Percentiles rank a stretch among this genome's conserved stretches.
These are phyloP conservation scores for Morelia viridis DNA, from an alignment of 2,797 vertebrate species.

Conservation along the genomic window DNA sequence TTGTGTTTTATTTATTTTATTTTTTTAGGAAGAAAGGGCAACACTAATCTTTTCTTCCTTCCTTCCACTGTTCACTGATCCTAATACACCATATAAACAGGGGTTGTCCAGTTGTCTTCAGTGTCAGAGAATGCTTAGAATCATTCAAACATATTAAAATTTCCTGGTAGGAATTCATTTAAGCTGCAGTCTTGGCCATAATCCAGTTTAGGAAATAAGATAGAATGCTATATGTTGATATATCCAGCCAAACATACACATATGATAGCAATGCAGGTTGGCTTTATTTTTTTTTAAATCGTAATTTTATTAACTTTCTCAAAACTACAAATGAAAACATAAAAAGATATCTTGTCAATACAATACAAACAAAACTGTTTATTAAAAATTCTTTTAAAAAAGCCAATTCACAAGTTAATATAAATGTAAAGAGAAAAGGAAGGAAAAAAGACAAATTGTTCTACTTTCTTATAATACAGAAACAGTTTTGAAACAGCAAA, in stretches of 20 bases:
- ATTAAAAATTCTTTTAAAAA: not conserved
- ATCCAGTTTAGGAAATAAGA: not conserved
- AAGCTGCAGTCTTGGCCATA: not conserved
- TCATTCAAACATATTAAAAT: not conserved
- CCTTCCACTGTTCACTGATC: not conserved
- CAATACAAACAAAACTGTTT: not conserved
- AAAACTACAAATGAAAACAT: not conserved
- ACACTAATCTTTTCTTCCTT: not conserved
- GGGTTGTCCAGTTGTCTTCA: not conserved
- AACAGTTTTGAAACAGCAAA: not conserved
- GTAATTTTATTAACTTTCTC: not conserved
- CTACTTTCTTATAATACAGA: not conserved
- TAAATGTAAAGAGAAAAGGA: not conserved
- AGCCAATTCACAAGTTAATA: not conserved
- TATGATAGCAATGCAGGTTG: not conserved
- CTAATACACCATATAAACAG: not conserved
- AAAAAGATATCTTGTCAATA: not conserved
- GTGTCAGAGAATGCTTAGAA: not conserved
- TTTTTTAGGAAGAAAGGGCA: not conserved
- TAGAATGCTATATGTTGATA: not conserved
- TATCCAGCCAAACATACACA: not conserved
- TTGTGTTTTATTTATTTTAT: not conserved
- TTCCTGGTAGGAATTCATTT: not conserved
- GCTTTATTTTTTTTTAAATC: not conserved
- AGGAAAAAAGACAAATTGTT: not conserved